These are phyloP conservation scores for Chitala chitala DNA, from an alignment of 2,113 vertebrate species.

Conservation along the genomic window DNA sequence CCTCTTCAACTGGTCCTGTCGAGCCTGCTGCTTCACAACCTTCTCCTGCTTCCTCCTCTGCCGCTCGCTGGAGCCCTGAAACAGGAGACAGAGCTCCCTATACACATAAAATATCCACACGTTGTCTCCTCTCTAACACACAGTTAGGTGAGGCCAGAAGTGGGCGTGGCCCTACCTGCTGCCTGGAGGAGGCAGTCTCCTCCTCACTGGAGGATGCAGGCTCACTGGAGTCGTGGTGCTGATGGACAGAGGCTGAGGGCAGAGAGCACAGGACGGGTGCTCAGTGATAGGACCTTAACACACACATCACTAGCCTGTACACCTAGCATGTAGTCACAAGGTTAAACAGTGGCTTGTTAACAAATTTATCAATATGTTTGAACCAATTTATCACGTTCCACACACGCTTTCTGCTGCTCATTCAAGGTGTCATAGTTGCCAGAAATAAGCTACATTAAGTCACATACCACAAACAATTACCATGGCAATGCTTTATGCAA, in stretches of 20 bases:
- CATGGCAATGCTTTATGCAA: no score
- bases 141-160: background rate
- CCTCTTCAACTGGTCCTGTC: constrained; percentile 81
- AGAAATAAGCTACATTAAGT: no score
- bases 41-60: constrained; percentile 69
- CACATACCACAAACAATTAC: no score
- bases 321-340: no score
- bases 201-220: constrained; percentile 68
- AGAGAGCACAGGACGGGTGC: background rate
- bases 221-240: constrained; percentile 37
- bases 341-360: no score
- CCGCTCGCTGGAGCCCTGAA: constrained; percentile 55
- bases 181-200: constrained; percentile 40
- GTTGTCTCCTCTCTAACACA: background rate
- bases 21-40: constrained; percentile 67
- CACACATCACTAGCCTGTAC: background rate
- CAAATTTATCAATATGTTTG: no score
- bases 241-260: constrained; percentile 43
- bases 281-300: background rate
- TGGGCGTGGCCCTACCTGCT: constrained; percentile 58
- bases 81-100: background rate
- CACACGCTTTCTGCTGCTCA: background rate
- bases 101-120: no score
- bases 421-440: no score
- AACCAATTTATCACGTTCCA: no score